Evolutionary conservation across 2,888 invertebrate genomes (phyloP).

Genomic region (Rhodophaea formosa): DNA sequence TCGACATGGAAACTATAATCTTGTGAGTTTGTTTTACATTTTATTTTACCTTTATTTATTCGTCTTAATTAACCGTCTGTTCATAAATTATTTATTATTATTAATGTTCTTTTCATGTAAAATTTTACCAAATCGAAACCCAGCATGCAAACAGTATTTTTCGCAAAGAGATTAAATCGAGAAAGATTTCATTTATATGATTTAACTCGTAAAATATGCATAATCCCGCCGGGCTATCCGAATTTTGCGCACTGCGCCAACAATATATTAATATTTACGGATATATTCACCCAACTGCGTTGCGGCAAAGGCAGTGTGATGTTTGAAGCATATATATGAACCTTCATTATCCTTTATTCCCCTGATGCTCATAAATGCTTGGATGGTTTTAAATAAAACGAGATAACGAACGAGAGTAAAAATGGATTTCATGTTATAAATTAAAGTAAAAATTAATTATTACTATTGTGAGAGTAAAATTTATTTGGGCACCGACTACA

Average conservation of each 20-base stretch:
- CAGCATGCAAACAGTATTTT: neutral
- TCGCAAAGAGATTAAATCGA: neutral
- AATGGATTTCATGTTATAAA: neutral
- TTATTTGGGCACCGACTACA: no score
- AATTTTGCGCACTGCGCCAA: constrained; percentile 13
- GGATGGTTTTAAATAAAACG: neutral
- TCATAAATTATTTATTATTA: no score
- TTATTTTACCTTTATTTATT: no score
- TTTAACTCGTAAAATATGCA: constrained; percentile 9
- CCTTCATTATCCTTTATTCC: neutral
- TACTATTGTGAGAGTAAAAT: no score
- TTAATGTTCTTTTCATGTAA: no score
- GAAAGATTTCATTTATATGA: constrained; percentile 3
- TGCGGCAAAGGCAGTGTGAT: neutral
- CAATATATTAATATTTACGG: constrained; percentile 2
- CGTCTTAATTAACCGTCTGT: no score
- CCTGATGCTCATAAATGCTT: neutral
- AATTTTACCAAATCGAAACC: neutral
- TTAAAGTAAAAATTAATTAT: no score
- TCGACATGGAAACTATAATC: no score
- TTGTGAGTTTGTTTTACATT: no score
- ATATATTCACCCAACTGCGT: neutral
- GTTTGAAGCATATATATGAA: neutral
- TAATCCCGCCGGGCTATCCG: constrained; percentile 3
- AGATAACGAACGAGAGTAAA: neutral